A percentile compares a stretch with the other conserved stretches of the same genome.
Conservation (phyloP, 2,797 vertebrate genomes). For the Leuciscus waleckii region DNA sequence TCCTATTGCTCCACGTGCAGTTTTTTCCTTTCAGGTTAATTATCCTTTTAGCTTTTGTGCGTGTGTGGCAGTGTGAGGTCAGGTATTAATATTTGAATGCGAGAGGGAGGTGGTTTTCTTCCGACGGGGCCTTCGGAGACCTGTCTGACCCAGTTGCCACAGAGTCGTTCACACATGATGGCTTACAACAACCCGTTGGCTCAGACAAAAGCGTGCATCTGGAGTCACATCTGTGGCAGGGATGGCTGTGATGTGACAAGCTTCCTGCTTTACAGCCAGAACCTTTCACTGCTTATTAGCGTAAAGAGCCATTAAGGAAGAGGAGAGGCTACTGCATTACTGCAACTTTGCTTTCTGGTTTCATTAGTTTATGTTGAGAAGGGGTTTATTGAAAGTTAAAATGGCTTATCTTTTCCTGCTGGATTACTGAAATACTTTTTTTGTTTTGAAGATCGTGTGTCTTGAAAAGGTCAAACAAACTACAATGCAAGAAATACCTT, state of each 20-base stretch:
- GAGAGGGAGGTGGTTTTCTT: constrained; percentile 24
- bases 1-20: not conserved
- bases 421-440: not conserved
- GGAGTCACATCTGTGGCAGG: constrained; percentile 8
- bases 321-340: not conserved
- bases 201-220: constrained; percentile 30
- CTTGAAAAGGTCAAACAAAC: constrained; percentile 1
- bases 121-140: constrained; percentile 32
- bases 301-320: constrained; percentile 9
- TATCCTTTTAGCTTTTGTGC: constrained; percentile 40
- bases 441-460: not conserved
- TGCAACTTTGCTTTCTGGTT: not conserved
- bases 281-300: constrained; percentile 21
- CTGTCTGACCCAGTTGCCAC: constrained; percentile 57
- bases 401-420: not conserved
- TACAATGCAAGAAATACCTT: not conserved
- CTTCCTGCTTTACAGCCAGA: constrained; percentile 33
- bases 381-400: not conserved
- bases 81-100: constrained; percentile 49
- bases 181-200: constrained; percentile 15
- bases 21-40: constrained; percentile 41
- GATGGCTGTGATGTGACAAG: constrained; percentile 35
- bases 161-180: constrained; percentile 31
- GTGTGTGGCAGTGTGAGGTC: constrained; percentile 26
- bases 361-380: not conserved